These are phyloP conservation scores for Himalopsyche anomala DNA, from an alignment of 2,888 invertebrate species.

Conservation along the genomic window DNA sequence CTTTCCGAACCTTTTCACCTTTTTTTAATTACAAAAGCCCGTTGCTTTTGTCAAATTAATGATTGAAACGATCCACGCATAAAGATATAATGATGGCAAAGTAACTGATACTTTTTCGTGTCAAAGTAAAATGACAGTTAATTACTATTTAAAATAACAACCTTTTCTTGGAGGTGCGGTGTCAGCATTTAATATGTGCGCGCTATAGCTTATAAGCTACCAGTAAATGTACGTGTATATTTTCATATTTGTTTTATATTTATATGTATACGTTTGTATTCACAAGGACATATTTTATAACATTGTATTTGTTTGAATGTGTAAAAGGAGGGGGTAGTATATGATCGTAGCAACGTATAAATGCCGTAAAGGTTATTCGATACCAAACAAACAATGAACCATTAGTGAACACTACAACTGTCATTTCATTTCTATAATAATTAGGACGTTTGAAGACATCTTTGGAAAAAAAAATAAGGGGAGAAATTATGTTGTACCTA, in stretches of 20 bases:
- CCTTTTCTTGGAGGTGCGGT: conserved; percentile 49
- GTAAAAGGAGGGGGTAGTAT: conserved; percentile 30
- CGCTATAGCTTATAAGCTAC: neutral
- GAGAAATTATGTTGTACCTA: neutral
- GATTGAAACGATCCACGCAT: conserved; percentile 37
- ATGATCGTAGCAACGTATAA: conserved; percentile 54
- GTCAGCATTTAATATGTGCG: neutral
- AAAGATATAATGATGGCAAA: conserved; percentile 43
- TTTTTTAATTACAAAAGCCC: conserved; percentile 31
- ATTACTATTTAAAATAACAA: conserved; percentile 47
- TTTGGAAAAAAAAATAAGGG: neutral
- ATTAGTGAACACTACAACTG: conserved; percentile 63
- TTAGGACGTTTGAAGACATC: neutral
- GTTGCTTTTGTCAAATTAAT: conserved; percentile 39
- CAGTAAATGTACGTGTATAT: neutral
- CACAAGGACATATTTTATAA: conserved; percentile 4
- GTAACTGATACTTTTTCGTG: conserved; percentile 56
- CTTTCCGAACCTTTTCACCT: conserved; percentile 3
- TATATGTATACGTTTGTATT: neutral
- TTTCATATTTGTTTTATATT: neutral
- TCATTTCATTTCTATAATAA: conserved; percentile 57
- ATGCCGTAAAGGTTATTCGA: conserved; percentile 64
- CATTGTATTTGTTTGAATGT: conserved; percentile 38
- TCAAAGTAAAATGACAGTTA: conserved; percentile 51
- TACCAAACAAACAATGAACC: conserved; percentile 64